Conservation (phyloP, 2,888 invertebrate genomes). For the Tanypteryx hageni region DNA sequence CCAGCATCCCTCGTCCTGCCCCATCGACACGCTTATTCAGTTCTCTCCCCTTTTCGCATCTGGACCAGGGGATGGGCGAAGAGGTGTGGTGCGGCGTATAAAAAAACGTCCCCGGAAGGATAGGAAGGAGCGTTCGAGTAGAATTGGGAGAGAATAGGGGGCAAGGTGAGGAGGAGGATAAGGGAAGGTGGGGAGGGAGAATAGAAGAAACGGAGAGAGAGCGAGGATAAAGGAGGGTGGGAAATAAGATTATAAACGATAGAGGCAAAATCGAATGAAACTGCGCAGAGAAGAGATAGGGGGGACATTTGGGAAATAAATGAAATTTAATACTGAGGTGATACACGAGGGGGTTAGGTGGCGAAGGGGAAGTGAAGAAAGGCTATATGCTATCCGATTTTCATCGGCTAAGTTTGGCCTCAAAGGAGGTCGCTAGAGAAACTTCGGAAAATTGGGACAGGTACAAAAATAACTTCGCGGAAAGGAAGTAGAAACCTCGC, state of each 20-base stretch:
- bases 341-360: too few species aligned
- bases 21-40: not conserved
- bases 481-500: too few species aligned
- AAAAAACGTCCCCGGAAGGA: not conserved
- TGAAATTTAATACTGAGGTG: not conserved
- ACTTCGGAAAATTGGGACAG: too few species aligned
- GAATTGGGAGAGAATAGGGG: not conserved
- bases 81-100: not conserved
- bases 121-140: not conserved
- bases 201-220: not conserved
- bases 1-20: not conserved
- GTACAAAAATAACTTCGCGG: too few species aligned
- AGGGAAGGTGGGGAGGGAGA: not conserved
- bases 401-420: too few species aligned
- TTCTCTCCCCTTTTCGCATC: not conserved
- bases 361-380: too few species aligned
- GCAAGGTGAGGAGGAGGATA: not conserved
- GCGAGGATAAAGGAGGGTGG: not conserved
- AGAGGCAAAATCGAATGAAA: not conserved
- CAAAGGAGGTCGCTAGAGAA: too few species aligned
- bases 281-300: not conserved
- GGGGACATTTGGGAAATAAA: not conserved
- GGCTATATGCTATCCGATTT: too few species aligned
- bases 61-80: not conserved
- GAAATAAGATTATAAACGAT: not conserved